phyloP scores from a whole-genome alignment of 2,888 invertebrate genomes.

The Metopia argyrocephala region DNA sequence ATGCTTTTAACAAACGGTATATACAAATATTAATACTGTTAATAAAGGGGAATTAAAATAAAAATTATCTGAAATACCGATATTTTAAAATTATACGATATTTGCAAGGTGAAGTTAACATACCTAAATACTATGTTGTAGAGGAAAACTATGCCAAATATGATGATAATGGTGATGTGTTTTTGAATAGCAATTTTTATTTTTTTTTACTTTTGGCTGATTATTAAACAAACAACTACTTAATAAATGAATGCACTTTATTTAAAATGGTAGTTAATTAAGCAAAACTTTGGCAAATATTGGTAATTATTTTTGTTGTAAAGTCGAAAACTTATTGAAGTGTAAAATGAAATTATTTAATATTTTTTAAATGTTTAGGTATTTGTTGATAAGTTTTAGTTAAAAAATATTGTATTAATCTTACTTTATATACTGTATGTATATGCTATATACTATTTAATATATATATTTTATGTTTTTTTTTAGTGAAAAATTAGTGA shows the following conservation, averaged over 20 bases:
- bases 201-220: constrained; percentile 21
- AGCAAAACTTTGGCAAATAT: background rate
- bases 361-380: too few species aligned
- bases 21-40: background rate
- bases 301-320: too few species aligned
- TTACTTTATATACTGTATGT: too few species aligned
- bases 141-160: constrained; percentile 53
- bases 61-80: background rate
- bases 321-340: too few species aligned
- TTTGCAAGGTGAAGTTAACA: constrained; percentile 55
- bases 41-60: background rate
- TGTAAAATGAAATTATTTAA: too few species aligned
- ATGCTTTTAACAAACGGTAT: constrained; percentile 26
- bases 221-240: background rate
- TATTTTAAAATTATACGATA: too few species aligned
- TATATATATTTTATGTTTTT: too few species aligned
- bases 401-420: too few species aligned
- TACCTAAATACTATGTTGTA: constrained; percentile 62
- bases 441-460: too few species aligned
- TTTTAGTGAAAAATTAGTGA: too few species aligned
- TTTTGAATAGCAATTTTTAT: background rate
- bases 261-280: background rate
- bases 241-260: background rate
- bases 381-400: too few species aligned
- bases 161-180: constrained; percentile 25